A percentile compares a stretch with the other conserved stretches of the same genome.
Conservation (phyloP, 2,113 vertebrate species). For the Notarius quadriscutis region DNA sequence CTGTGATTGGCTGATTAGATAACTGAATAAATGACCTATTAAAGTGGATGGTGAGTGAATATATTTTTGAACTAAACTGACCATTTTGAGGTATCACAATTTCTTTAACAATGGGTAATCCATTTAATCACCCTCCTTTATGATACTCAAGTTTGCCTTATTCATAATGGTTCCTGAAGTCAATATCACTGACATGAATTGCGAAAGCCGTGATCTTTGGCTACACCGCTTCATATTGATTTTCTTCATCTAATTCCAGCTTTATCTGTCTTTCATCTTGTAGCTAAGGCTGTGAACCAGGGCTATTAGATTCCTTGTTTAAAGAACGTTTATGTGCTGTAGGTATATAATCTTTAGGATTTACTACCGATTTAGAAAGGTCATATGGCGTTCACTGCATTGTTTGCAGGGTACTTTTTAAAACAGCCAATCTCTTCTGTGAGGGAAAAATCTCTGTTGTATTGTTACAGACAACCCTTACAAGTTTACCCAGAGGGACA, state of each 20-base stretch:
- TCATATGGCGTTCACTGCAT: neutral
- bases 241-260: neutral
- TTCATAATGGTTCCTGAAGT: neutral
- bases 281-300: neutral
- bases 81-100: neutral
- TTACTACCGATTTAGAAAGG: neutral
- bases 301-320: neutral
- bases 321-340: neutral
- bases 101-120: neutral
- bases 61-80: neutral
- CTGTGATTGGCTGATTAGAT: too few relatives aligned
- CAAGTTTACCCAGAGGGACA: neutral
- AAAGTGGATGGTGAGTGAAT: neutral
- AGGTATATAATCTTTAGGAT: neutral
- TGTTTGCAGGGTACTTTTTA: neutral
- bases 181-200: neutral
- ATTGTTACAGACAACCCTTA: neutral
- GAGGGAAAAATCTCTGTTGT: neutral
- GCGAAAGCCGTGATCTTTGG: neutral
- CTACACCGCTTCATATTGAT: neutral
- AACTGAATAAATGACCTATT: too few relatives aligned
- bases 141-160: neutral
- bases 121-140: neutral
- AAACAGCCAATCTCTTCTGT: neutral
- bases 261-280: neutral